These are phyloP conservation scores for Scaptodrosophila lebanonensis DNA, from an alignment of 1,140 invertebrate genomes.

Conservation along the genomic window DNA sequence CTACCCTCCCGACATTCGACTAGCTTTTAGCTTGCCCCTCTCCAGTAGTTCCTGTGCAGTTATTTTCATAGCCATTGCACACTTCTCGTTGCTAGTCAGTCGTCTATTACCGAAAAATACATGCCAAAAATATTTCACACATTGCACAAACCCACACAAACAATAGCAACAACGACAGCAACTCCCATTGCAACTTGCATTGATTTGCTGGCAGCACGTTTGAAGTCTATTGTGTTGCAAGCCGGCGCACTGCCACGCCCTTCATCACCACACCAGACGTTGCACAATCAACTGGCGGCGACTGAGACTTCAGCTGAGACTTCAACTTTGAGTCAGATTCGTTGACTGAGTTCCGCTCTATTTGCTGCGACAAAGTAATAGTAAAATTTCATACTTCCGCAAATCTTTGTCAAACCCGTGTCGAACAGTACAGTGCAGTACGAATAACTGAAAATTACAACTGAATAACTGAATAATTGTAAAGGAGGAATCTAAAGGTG, in stretches of 20 bases:
- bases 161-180: background rate
- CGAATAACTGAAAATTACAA: background rate
- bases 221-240: no score
- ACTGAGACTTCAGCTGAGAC: background rate
- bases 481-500: no score
- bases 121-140: constrained; percentile 34
- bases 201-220: constrained; percentile 33
- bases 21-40: no score
- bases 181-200: constrained; percentile 28
- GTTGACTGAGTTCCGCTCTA: constrained; percentile 72
- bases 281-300: constrained; percentile 57
- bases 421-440: background rate
- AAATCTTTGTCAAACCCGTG: constrained; percentile 48
- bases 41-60: background rate
- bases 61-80: no score
- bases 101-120: constrained; percentile 8
- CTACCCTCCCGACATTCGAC: background rate
- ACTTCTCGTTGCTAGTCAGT: constrained; percentile 1
- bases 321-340: constrained; percentile 47
- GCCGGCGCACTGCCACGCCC: background rate
- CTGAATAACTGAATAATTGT: background rate
- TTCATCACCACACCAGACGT: constrained; percentile 13
- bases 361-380: constrained; percentile 71
- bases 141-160: constrained; percentile 20
- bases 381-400: constrained; percentile 71